Conservation (phyloP, 1,140 invertebrate genomes). For the Drosophila bifasciata region DNA sequence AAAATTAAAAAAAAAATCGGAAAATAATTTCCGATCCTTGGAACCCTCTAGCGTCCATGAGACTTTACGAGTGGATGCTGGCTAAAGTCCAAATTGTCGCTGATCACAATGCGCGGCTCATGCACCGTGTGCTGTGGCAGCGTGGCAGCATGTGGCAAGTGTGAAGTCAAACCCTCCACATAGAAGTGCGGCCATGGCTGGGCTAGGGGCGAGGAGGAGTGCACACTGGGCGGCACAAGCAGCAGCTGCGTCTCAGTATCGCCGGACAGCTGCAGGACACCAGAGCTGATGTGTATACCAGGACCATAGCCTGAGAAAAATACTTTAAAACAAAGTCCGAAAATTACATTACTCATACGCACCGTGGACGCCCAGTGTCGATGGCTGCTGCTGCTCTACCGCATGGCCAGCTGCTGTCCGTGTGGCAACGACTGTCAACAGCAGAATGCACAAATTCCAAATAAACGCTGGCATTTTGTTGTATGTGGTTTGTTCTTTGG, state of each 20-base stretch:
- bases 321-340: no score
- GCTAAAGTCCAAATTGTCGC: slow-evolving; percentile 58
- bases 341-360: slow-evolving; percentile 52
- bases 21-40: not conserved
- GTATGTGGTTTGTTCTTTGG: not conserved
- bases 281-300: slow-evolving; percentile 61
- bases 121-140: slow-evolving; percentile 4
- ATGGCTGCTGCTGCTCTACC: slow-evolving; percentile 11
- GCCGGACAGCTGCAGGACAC: slow-evolving; percentile 54
- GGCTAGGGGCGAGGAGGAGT: slow-evolving; percentile 11
- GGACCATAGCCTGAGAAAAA: slow-evolving; percentile 47
- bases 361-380: slow-evolving; percentile 24
- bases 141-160: slow-evolving; percentile 26
- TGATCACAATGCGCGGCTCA: slow-evolving; percentile 30
- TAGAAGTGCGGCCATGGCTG: slow-evolving; percentile 39
- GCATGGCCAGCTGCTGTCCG: not conserved
- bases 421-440: not conserved
- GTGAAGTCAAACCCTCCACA: slow-evolving; percentile 32
- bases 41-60: slow-evolving; percentile 37
- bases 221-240: slow-evolving; percentile 22
- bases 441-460: slow-evolving; percentile 18
- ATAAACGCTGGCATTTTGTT: slow-evolving; percentile 33
- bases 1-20: not conserved
- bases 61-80: slow-evolving; percentile 21
- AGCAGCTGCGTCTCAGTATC: slow-evolving; percentile 52